Conservation (phyloP, 1,140 invertebrate species). For the Melanaphis sacchari region DNA sequence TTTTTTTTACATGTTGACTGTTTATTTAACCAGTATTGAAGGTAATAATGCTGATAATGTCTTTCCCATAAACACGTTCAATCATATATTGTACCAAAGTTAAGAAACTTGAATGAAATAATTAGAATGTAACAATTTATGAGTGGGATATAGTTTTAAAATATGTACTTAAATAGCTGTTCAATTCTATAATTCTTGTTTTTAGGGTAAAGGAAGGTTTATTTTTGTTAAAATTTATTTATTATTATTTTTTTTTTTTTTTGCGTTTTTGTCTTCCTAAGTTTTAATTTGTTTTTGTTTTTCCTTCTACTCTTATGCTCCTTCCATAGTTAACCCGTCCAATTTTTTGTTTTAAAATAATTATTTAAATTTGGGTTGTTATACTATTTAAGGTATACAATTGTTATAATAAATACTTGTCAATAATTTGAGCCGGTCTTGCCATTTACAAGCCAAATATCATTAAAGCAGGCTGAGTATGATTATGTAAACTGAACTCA, state of each 20-base stretch:
- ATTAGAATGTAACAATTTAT: background rate
- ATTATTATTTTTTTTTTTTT: background rate
- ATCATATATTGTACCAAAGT: slow-evolving; percentile 40
- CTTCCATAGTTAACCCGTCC: slow-evolving; percentile 54
- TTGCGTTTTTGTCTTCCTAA: slow-evolving; percentile 49
- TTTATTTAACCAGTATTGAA: slow-evolving; percentile 49
- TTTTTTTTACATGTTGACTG: background rate
- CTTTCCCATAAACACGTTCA: background rate
- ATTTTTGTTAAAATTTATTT: background rate
- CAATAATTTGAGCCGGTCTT: background rate
- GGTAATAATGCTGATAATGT: slow-evolving; percentile 11
- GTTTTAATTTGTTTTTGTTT: slow-evolving; percentile 36
- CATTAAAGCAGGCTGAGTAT: background rate
- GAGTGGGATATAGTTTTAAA: slow-evolving; percentile 1
- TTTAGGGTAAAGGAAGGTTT: background rate
- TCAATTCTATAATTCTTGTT: background rate
- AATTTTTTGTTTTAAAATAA: slow-evolving; percentile 36
- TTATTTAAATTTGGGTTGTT: slow-evolving; percentile 33
- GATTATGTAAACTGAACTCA: background rate
- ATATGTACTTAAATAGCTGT: slow-evolving; percentile 37
- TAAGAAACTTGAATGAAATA: background rate
- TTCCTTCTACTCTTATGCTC: slow-evolving; percentile 25
- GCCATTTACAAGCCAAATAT: background rate
- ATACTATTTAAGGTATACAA: slow-evolving; percentile 9
- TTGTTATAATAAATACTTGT: background rate